These are phyloP conservation scores for Phoxinus dragarum DNA, from an alignment of 2,797 vertebrate species.

Conservation along the genomic window DNA sequence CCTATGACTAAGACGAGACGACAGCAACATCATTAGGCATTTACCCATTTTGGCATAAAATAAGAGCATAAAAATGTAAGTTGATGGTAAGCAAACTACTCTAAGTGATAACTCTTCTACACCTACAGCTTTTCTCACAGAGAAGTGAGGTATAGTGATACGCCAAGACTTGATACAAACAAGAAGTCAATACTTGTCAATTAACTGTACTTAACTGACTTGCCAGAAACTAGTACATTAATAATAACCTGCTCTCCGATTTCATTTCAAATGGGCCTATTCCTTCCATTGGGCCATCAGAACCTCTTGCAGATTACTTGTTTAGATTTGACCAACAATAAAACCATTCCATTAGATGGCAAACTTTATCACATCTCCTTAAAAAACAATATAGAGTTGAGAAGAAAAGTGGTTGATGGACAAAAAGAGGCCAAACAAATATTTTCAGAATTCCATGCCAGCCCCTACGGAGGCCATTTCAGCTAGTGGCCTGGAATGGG, in stretches of 20 bases:
- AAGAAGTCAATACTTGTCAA: not conserved
- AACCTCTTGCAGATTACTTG: not conserved
- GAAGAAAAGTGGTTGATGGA: not conserved
- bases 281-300: not conserved
- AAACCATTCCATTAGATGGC: not conserved
- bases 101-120: not conserved
- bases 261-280: not conserved
- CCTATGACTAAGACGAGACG: too few relatives aligned
- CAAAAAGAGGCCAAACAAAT: not conserved
- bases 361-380: not conserved
- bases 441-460: not conserved
- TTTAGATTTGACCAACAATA: not conserved
- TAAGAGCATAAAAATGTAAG: not conserved
- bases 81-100: not conserved
- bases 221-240: not conserved
- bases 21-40: not conserved
- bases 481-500: not conserved
- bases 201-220: not conserved
- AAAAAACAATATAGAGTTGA: not conserved
- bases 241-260: not conserved
- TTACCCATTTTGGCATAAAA: not conserved
- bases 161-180: not conserved
- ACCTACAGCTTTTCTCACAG: not conserved
- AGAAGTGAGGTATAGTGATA: not conserved
- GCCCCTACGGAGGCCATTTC: not conserved